phyloP scores from a whole-genome alignment of 2,888 invertebrate species.

The Epiblema foenella region DNA sequence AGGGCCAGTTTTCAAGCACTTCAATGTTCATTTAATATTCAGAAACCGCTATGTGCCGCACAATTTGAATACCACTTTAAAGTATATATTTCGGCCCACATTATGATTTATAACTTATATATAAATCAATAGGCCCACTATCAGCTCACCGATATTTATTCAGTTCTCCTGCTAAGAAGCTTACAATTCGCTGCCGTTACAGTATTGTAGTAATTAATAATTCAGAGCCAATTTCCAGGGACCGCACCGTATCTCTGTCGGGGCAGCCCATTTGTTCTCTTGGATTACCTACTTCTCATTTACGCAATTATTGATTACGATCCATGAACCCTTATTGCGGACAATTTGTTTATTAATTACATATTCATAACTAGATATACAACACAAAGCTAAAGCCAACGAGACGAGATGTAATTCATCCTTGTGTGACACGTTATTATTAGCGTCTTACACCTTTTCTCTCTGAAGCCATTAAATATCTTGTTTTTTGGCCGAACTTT shows the following conservation, averaged over 20 bases:
- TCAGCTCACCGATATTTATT: conserved; percentile 71
- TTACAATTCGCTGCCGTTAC: conserved; percentile 76
- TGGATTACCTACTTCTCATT: conserved; percentile 63
- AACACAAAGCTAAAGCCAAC: background rate
- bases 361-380: background rate
- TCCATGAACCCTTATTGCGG: conserved; percentile 2
- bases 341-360: conserved; percentile 23
- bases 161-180: conserved; percentile 78
- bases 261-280: conserved; percentile 68
- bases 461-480: too few species aligned
- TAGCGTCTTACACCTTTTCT: too few species aligned
- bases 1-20: too few species aligned
- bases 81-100: conserved; percentile 26
- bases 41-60: background rate
- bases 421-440: too few species aligned
- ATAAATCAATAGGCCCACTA: conserved; percentile 53
- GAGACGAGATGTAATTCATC: too few species aligned
- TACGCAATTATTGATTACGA: conserved; percentile 50
- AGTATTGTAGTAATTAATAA: conserved; percentile 76
- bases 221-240: conserved; percentile 72
- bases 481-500: too few species aligned
- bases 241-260: conserved; percentile 68
- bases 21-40: background rate
- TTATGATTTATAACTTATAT: conserved; percentile 9
- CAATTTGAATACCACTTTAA: conserved; percentile 13